Conservation (phyloP, 2,113 vertebrate genomes). For the Mus pahari region DNA sequence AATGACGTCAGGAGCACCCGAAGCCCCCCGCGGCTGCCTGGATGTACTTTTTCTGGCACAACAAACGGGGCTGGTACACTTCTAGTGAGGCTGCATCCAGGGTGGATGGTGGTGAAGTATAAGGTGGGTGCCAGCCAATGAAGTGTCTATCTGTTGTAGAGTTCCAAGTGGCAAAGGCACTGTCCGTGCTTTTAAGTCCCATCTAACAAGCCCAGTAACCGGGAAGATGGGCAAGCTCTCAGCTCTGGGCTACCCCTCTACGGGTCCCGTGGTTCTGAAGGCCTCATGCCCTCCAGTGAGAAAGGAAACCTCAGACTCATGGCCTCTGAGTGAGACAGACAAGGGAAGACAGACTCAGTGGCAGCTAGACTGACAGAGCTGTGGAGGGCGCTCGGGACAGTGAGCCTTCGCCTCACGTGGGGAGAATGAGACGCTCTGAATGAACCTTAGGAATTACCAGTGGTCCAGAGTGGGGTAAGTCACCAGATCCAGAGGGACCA, state of each 20-base stretch:
- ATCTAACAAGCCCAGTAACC: background rate
- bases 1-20: background rate
- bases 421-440: background rate
- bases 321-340: background rate
- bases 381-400: background rate
- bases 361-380: background rate
- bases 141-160: background rate
- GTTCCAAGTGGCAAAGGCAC: background rate
- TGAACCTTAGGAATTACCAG: too few relatives aligned
- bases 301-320: background rate
- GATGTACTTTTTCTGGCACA: background rate
- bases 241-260: background rate
- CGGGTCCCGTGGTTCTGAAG: background rate
- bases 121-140: background rate
- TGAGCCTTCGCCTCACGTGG: background rate
- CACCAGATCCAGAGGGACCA: background rate
- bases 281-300: background rate
- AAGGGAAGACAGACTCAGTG: background rate
- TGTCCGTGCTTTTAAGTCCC: accelerated
- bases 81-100: background rate
- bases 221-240: background rate
- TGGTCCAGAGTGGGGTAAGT: background rate
- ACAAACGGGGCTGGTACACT: background rate
- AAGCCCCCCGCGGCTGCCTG: background rate
- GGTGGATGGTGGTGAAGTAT: background rate